Conservation (phyloP, 2,113 vertebrate genomes). For the Otolemur garnettii region DNA sequence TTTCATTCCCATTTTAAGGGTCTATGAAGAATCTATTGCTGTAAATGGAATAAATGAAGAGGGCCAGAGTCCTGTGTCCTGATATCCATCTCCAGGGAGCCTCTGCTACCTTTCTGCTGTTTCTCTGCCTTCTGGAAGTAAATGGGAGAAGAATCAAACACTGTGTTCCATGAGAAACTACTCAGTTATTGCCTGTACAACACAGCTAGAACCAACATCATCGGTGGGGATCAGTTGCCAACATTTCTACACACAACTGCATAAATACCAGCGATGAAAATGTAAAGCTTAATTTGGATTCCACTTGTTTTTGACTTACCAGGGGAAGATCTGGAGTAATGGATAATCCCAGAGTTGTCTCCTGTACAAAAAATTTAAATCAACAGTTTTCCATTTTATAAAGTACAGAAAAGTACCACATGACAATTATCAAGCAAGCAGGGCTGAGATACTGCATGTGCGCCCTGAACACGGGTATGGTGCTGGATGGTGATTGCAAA, state of each 20-base stretch:
- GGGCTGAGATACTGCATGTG: background rate
- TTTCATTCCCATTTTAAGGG: background rate
- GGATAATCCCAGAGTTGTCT: conserved; percentile 27
- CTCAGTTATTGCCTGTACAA: background rate
- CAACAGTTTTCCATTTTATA: background rate
- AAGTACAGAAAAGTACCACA: background rate
- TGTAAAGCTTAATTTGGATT: conserved; percentile 52
- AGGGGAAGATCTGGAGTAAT: background rate
- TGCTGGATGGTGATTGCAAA: background rate
- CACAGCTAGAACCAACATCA: background rate
- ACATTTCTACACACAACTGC: conserved; percentile 42
- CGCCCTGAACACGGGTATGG: background rate
- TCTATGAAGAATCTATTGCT: conserved; percentile 22
- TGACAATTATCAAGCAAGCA: background rate
- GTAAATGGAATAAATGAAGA: conserved; percentile 58
- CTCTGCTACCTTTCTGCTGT: background rate
- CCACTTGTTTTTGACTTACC: conserved; percentile 23
- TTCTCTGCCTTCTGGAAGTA: conserved; percentile 5
- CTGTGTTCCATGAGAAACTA: conserved; percentile 62
- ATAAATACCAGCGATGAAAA: conserved; percentile 20
- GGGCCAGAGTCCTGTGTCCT: background rate
- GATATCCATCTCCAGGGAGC: conserved; percentile 53
- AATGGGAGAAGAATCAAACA: conserved; percentile 59
- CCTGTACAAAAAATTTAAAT: conserved; percentile 24
- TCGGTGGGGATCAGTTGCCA: background rate